Conservation (phyloP, 30 jellyfish, hydroid and myxozoan species). For the Catostylus mosaicus region DNA sequence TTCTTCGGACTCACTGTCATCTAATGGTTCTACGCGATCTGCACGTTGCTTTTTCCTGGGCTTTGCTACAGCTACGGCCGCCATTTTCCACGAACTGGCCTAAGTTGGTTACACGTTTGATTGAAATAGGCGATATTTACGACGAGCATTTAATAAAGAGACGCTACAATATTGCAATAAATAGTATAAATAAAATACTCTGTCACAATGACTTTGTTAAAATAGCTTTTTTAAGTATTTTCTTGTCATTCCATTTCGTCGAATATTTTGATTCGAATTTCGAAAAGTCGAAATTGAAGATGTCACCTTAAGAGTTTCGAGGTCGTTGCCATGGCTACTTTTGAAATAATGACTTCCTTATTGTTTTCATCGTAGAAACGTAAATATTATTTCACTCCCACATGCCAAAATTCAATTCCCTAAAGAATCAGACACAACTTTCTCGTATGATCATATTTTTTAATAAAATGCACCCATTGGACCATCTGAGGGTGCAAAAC, state of each 20-base stretch:
- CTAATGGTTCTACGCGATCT: constrained; percentile 68
- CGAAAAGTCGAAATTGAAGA: constrained; percentile 5
- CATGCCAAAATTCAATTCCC: background rate
- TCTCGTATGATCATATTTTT: too few relatives aligned
- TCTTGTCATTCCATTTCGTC: constrained; percentile 13
- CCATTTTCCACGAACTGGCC: constrained; percentile 38
- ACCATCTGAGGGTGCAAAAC: too few relatives aligned
- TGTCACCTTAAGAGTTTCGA: constrained; percentile 1
- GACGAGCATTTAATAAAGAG: background rate
- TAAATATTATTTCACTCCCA: background rate
- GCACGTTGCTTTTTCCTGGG: constrained; percentile 43
- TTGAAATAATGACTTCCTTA: background rate
- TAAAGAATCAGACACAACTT: too few relatives aligned
- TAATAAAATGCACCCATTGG: too few relatives aligned
- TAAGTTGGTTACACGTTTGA: background rate
- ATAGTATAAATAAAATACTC: too few relatives aligned
- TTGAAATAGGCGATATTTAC: background rate
- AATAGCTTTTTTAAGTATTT: background rate
- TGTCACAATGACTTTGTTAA: background rate
- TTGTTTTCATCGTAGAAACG: constrained; percentile 13
- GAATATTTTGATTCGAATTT: constrained; percentile 13
- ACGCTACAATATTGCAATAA: background rate
- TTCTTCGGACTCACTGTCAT: constrained; percentile 66
- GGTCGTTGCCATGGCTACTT: background rate
- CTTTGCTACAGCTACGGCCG: constrained; percentile 56